These are phyloP conservation scores for Pristionchus mayeri DNA, from an alignment of 2,888 invertebrate species.

Conservation along the genomic window DNA sequence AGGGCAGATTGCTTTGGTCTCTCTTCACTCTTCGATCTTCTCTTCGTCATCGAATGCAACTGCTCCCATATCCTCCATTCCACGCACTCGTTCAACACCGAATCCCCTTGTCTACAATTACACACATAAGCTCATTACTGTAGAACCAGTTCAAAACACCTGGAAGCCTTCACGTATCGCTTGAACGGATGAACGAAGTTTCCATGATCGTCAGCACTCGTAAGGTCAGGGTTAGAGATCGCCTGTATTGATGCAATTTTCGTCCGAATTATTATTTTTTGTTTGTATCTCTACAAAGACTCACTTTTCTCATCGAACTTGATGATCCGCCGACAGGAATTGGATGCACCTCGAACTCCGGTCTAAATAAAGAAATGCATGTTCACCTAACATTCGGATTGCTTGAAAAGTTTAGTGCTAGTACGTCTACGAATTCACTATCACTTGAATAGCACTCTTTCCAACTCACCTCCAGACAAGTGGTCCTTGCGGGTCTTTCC, in stretches of 20 bases:
- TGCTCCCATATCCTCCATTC: constrained; percentile 28
- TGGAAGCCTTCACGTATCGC: not conserved
- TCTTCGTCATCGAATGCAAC: not conserved
- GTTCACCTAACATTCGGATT: too few relatives aligned
- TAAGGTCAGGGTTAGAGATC: constrained; percentile 12
- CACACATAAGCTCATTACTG: not conserved
- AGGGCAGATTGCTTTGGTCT: not conserved
- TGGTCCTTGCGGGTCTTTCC: not conserved
- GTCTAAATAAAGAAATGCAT: too few relatives aligned
- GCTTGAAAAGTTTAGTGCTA: not conserved
- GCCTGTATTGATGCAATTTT: too few relatives aligned
- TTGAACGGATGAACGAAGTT: constrained; percentile 22
- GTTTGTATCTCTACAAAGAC: not conserved
- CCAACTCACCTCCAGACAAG: not conserved
- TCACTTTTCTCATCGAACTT: not conserved
- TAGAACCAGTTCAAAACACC: not conserved
- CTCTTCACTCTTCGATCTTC: constrained; percentile 1
- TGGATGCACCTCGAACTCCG: not conserved
- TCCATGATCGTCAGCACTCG: not conserved
- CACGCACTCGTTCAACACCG: not conserved
- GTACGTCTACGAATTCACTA: too few relatives aligned
- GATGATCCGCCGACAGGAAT: not conserved
- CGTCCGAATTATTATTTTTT: not conserved
- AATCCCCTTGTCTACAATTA: not conserved
- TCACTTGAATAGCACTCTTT: too few relatives aligned